phyloP scores from a whole-genome alignment of 2,888 invertebrate genomes.

The Macaria liturata region DNA sequence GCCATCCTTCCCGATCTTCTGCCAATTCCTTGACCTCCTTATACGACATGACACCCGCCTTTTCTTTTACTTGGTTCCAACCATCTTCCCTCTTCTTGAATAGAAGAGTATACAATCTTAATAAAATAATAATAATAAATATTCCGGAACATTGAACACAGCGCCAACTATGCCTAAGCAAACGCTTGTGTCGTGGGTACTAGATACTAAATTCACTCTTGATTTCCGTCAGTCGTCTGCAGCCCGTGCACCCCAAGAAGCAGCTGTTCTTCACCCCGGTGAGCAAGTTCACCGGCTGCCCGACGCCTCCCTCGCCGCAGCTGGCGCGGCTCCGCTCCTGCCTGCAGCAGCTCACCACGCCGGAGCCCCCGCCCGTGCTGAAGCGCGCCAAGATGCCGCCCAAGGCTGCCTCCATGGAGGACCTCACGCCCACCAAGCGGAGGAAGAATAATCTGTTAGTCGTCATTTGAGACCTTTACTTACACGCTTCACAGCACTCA shows the following conservation, averaged over 20 bases:
- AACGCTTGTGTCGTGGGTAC: too few relatives aligned
- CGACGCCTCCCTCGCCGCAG: constrained; percentile 46
- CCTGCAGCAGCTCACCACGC: constrained; percentile 53
- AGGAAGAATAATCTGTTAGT: constrained; percentile 51
- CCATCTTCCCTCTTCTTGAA: too few relatives aligned
- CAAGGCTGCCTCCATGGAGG: constrained; percentile 74
- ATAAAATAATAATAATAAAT: too few relatives aligned
- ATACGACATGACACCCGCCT: too few relatives aligned
- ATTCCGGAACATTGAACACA: too few relatives aligned
- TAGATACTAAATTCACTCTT: too few relatives aligned
- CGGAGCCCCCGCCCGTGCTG: constrained; percentile 27
- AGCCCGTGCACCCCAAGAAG: constrained; percentile 68
- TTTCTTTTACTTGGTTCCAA: too few relatives aligned
- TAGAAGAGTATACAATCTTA: too few relatives aligned
- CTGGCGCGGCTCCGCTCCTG: constrained; percentile 62
- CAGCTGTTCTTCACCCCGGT: constrained; percentile 69
- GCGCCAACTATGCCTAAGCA: too few relatives aligned
- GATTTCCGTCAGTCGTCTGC: constrained; percentile 50
- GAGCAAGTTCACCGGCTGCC: constrained; percentile 66
- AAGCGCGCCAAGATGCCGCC: constrained; percentile 51
- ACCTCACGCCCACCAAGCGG: constrained; percentile 67
- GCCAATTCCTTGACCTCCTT: too few relatives aligned
- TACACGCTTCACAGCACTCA: too few relatives aligned
- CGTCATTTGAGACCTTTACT: background rate
- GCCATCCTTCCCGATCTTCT: too few relatives aligned